Conservation (phyloP, 2,113 vertebrate genomes). For the Cepphus grylle region DNA sequence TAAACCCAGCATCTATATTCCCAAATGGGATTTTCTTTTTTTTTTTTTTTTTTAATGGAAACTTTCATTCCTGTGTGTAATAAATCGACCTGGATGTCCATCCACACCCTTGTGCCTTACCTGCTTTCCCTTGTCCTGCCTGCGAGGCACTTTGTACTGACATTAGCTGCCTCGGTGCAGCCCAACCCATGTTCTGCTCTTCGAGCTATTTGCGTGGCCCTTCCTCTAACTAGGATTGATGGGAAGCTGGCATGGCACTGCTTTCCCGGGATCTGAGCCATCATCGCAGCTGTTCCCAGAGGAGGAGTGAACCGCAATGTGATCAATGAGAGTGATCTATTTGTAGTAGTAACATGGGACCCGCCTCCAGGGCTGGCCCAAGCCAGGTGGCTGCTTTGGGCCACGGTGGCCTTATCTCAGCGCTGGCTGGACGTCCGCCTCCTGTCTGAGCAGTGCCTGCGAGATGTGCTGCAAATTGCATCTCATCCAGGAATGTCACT, state of each 20-base stretch:
- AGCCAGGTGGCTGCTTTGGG: neutral
- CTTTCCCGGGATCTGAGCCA: neutral
- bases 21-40: neutral
- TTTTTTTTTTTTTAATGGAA: slow-evolving; percentile 43
- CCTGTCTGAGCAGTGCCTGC: neutral
- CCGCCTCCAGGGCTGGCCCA: neutral
- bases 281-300: neutral
- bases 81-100: slow-evolving; percentile 25
- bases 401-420: neutral
- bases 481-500: neutral
- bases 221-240: neutral
- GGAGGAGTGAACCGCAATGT: neutral
- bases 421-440: neutral
- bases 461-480: neutral
- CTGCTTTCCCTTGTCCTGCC: neutral
- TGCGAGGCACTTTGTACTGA: neutral
- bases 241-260: neutral
- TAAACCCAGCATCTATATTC: slow-evolving; percentile 6
- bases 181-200: neutral
- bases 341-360: neutral
- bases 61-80: slow-evolving; percentile 48
- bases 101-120: neutral
- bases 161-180: rapidly evolving
- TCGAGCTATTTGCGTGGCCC: neutral
- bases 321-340: rapidly evolving